phyloP scores from a whole-genome alignment of 2,797 vertebrate genomes.

The Parambassis ranga region DNA sequence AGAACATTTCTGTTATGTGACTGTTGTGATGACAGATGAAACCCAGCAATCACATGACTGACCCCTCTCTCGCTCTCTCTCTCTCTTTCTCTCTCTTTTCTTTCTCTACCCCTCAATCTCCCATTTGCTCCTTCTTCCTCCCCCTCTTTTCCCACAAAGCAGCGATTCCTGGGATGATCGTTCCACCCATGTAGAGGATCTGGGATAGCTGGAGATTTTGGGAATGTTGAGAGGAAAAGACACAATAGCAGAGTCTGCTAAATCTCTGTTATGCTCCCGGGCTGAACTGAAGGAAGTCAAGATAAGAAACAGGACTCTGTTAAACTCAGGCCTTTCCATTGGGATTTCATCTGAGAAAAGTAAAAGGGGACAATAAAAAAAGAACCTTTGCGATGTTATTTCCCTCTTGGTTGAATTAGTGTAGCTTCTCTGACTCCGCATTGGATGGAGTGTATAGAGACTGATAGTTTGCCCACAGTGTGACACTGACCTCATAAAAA shows the following conservation, averaged over 20 bases:
- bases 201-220: conserved; percentile 71
- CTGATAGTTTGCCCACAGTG: conserved; percentile 71
- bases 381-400: conserved; percentile 71
- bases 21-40: conserved; percentile 80
- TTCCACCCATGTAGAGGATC: conserved; percentile 96
- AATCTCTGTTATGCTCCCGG: conserved; percentile 75
- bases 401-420: conserved; percentile 72
- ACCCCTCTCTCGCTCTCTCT: conserved; percentile 59
- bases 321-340: conserved; percentile 96
- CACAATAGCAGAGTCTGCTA: conserved; percentile 62
- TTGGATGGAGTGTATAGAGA: conserved; percentile 67
- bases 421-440: conserved; percentile 71
- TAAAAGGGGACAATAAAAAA: conserved; percentile 60
- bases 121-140: conserved; percentile 29
- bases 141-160: conserved; percentile 77
- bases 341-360: conserved; percentile 86
- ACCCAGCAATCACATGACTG: conserved; percentile 79
- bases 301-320: conserved; percentile 71
- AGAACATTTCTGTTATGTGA: conserved; percentile 77
- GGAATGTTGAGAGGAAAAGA: conserved; percentile 73
- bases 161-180: conserved; percentile 98
- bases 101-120: background rate
- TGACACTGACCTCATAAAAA: conserved; percentile 77
- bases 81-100: background rate
- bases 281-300: conserved; percentile 76